A percentile compares a stretch with the other conserved stretches of the same genome.
phyloP scores from a whole-genome alignment of 2,113 vertebrate species.

The Arizona elegans region DNA sequence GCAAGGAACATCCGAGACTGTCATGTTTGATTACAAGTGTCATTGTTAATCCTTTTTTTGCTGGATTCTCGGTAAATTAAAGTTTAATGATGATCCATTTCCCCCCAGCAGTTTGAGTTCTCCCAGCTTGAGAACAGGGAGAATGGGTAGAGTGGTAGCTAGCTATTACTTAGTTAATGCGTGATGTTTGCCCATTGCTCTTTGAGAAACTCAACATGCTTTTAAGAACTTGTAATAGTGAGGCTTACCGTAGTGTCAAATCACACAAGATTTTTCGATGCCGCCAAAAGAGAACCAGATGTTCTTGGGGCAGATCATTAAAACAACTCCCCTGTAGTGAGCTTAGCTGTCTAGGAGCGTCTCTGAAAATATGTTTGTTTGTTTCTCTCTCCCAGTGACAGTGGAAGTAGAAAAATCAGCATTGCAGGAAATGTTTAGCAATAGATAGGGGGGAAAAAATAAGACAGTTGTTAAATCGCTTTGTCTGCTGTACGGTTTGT shows the following conservation, averaged over 20 bases:
- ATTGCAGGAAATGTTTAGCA: not conserved
- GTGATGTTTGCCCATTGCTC: not conserved
- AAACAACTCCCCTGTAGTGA: conserved; percentile 9
- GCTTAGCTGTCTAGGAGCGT: not conserved
- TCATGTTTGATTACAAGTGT: not conserved
- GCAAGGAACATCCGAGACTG: not conserved
- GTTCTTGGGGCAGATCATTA: not conserved
- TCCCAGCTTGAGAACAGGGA: not conserved
- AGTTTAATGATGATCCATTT: too few relatives aligned
- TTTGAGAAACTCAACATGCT: not conserved
- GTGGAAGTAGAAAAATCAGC: not conserved
- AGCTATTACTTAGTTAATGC: not conserved
- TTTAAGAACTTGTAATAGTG: conserved; percentile 7
- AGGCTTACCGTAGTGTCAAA: not conserved
- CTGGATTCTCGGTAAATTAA: not conserved
- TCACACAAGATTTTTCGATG: not conserved
- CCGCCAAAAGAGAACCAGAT: not conserved
- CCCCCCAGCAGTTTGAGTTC: not conserved
- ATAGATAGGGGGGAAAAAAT: not conserved
- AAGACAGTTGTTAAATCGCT: not conserved
- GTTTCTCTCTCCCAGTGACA: not conserved
- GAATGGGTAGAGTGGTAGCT: not conserved
- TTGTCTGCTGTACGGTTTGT: not conserved
- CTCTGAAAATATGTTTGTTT: not conserved
- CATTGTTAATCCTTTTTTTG: not conserved